Conservation (phyloP, 2,888 invertebrate species). For the Serripes groenlandicus region DNA sequence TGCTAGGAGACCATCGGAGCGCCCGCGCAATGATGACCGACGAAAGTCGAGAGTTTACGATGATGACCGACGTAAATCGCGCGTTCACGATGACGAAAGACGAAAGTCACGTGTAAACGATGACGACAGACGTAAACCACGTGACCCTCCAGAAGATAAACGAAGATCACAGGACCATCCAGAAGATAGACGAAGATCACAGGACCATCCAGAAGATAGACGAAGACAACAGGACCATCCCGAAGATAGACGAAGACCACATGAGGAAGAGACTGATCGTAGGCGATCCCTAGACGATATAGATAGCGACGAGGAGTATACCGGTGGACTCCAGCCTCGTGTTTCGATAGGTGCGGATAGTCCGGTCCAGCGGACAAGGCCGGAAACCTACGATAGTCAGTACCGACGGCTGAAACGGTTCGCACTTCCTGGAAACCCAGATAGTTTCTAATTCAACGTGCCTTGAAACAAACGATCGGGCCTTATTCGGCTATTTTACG, state of each 20-base stretch:
- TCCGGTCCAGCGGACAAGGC: conserved; percentile 44
- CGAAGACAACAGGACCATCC: background rate
- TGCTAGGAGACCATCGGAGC: conserved; percentile 6
- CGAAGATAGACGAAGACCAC: conserved; percentile 1
- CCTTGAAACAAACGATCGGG: too few species aligned
- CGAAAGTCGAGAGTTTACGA: conserved; percentile 11
- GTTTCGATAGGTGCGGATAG: conserved; percentile 41
- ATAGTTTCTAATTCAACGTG: background rate
- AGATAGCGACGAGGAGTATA: background rate
- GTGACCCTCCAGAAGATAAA: background rate
- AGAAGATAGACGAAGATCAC: conserved; percentile 4
- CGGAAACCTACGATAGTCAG: conserved; percentile 54
- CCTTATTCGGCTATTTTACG: too few species aligned
- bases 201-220: conserved; percentile 2
- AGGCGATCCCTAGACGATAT: background rate
- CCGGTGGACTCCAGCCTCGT: conserved; percentile 34
- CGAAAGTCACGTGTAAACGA: conserved; percentile 13
- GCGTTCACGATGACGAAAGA: background rate
- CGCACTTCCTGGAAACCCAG: conserved; percentile 43
- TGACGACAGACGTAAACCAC: conserved; percentile 3
- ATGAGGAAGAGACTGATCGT: background rate
- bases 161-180: background rate
- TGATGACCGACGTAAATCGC: conserved; percentile 3
- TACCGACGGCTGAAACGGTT: conserved; percentile 55
- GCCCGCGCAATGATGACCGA: background rate